Conservation (phyloP, 2,113 vertebrate species). For the Cynocephalus volans region DNA sequence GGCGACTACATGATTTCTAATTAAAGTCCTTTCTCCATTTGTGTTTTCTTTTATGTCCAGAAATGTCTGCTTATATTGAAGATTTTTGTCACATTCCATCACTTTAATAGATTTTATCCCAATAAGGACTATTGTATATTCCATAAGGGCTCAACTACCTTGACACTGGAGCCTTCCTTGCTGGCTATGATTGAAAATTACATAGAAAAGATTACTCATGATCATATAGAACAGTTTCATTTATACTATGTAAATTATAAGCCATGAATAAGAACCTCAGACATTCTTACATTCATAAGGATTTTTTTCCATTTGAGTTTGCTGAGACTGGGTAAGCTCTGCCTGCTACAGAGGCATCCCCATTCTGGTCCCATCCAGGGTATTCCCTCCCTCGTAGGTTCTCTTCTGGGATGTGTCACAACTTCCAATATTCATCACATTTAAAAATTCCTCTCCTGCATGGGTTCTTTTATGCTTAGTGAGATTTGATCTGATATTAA, state of each 20-base stretch:
- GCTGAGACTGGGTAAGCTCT: slow-evolving; percentile 42
- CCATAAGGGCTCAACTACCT: slow-evolving; percentile 57
- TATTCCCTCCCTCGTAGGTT: slow-evolving; percentile 60
- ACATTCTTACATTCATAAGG: slow-evolving; percentile 70
- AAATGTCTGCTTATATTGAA: slow-evolving; percentile 68
- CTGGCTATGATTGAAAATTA: slow-evolving; percentile 18
- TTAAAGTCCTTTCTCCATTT: slow-evolving; percentile 56
- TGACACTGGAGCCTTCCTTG: slow-evolving; percentile 49
- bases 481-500: slow-evolving; percentile 84
- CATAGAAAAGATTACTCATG: slow-evolving; percentile 39
- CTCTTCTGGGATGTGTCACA: slow-evolving; percentile 60
- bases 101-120: slow-evolving; percentile 24
- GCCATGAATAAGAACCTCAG: slow-evolving; percentile 59
- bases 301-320: slow-evolving; percentile 66
- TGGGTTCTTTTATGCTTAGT: slow-evolving; percentile 82
- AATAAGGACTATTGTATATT: slow-evolving; percentile 54
- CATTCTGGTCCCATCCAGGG: slow-evolving; percentile 72
- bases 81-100: slow-evolving; percentile 8
- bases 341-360: slow-evolving; percentile 67
- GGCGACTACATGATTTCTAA: slow-evolving; percentile 47
- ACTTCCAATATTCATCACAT: slow-evolving; percentile 67
- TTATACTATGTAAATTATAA: slow-evolving; percentile 65
- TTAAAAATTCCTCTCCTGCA: slow-evolving; percentile 71
- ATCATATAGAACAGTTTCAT: slow-evolving; percentile 38
- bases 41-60: slow-evolving; percentile 48